A percentile compares a stretch with the other conserved stretches of the same genome.
Conservation (phyloP, 2,113 vertebrate genomes). For the Macaca mulatta region DNA sequence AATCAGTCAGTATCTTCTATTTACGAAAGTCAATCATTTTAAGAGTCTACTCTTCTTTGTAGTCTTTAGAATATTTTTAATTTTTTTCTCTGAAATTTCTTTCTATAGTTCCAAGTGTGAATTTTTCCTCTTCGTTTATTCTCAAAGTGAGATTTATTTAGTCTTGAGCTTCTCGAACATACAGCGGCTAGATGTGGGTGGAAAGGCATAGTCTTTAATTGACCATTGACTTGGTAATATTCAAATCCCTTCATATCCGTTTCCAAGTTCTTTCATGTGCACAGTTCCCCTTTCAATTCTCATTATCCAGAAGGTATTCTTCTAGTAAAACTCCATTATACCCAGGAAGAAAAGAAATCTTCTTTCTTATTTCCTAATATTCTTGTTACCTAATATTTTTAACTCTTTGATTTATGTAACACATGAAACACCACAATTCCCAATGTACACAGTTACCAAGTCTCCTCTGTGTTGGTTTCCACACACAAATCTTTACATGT, state of each 20-base stretch:
- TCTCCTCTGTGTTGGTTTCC: not conserved
- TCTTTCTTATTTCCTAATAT: not conserved
- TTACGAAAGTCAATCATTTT: not conserved
- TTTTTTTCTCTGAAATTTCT: not conserved
- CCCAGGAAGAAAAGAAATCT: not conserved
- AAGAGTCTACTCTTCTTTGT: not conserved
- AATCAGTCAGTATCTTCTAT: not conserved
- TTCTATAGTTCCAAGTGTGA: not conserved
- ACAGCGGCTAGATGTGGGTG: fast-evolving
- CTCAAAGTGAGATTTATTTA: not conserved
- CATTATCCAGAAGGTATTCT: not conserved
- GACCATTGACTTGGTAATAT: not conserved
- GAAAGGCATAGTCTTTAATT: not conserved
- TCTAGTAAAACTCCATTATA: not conserved
- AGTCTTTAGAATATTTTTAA: not conserved
- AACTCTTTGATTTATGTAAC: not conserved
- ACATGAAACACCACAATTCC: not conserved
- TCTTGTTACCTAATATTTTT: not conserved
- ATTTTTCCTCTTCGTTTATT: not conserved
- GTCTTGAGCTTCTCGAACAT: not conserved
- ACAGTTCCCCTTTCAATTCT: not conserved
- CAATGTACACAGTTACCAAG: not conserved
- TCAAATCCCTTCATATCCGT: not conserved
- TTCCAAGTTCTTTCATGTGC: not conserved
- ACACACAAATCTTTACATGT: not conserved